A percentile compares a stretch with the other conserved stretches of the same genome.
Evolutionary conservation across 2,888 invertebrate genomes (phyloP).

Genomic region (Lissonota sp.): DNA sequence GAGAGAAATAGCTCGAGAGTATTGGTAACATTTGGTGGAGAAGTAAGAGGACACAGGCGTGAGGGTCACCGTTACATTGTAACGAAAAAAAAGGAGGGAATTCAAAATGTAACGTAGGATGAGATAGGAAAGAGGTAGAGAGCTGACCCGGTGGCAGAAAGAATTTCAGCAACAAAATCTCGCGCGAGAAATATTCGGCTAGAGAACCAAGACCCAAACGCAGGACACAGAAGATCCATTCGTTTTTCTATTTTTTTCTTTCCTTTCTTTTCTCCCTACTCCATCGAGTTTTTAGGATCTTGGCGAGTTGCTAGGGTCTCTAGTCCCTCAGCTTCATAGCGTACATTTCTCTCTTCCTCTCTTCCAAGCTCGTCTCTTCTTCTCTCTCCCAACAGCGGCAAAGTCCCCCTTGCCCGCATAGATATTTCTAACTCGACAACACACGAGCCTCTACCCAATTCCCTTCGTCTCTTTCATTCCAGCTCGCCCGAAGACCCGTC

Average conservation of each 20-base stretch:
- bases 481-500: slow-evolving; percentile 55
- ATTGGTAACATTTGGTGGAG: slow-evolving; percentile 58
- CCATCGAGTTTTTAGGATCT: slow-evolving; percentile 47
- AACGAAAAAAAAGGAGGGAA: slow-evolving; percentile 38
- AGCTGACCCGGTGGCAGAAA: slow-evolving; percentile 33
- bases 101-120: neutral
- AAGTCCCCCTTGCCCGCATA: slow-evolving; percentile 54
- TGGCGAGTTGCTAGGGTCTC: slow-evolving; percentile 43
- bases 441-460: slow-evolving; percentile 28
- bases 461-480: slow-evolving; percentile 24
- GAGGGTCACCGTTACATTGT: slow-evolving; percentile 49
- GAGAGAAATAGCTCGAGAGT: slow-evolving; percentile 64
- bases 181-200: slow-evolving; percentile 61
- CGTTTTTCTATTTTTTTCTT: slow-evolving; percentile 42
- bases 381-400: slow-evolving; percentile 35
- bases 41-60: slow-evolving; percentile 57
- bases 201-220: slow-evolving; percentile 54
- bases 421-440: slow-evolving; percentile 69
- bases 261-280: slow-evolving; percentile 47
- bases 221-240: slow-evolving; percentile 61
- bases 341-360: slow-evolving; percentile 59
- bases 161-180: slow-evolving; percentile 41
- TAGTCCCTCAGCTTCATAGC: slow-evolving; percentile 36
- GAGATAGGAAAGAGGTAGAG: slow-evolving; percentile 54
- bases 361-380: slow-evolving; percentile 20